A percentile compares a stretch with the other conserved stretches of the same genome.
Evolutionary conservation across 2,888 invertebrate species (phyloP).

Genomic region (Synergus umbraculus): DNA sequence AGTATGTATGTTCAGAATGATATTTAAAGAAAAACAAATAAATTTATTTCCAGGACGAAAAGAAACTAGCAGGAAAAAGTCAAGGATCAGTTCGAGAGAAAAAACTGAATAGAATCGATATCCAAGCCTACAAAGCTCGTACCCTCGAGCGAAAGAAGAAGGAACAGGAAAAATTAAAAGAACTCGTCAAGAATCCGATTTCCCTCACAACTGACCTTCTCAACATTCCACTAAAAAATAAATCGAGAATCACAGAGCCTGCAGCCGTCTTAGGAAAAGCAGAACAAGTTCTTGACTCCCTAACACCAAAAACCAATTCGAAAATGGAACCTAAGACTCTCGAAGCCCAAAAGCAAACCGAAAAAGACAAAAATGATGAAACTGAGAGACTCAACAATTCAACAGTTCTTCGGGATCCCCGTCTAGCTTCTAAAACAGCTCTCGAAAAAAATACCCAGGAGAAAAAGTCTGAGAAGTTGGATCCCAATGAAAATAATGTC

Average conservation of each 20-base stretch:
- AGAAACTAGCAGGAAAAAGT: background rate
- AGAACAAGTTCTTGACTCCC: background rate
- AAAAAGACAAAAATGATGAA: slow-evolving; percentile 11
- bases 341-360: background rate
- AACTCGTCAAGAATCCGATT: slow-evolving; percentile 56
- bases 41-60: slow-evolving; percentile 5
- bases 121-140: slow-evolving; percentile 70
- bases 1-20: too few relatives aligned
- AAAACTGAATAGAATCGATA: slow-evolving; percentile 54
- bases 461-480: background rate
- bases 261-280: background rate
- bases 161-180: slow-evolving; percentile 50
- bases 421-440: slow-evolving; percentile 39
- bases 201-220: slow-evolving; percentile 60
- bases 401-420: background rate
- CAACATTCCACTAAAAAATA: slow-evolving; percentile 58
- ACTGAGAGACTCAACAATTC: background rate
- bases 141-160: slow-evolving; percentile 60
- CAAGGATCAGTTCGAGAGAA: slow-evolving; percentile 1
- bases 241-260: background rate
- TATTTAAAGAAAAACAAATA: background rate
- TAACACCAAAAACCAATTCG: background rate
- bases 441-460: background rate
- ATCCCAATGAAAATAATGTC: slow-evolving; percentile 37
- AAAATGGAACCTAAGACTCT: background rate